Percentiles rank a stretch among this genome's conserved stretches.
Conservation (phyloP, 2,113 vertebrate genomes). For the Epinephelus fuscoguttatus region DNA sequence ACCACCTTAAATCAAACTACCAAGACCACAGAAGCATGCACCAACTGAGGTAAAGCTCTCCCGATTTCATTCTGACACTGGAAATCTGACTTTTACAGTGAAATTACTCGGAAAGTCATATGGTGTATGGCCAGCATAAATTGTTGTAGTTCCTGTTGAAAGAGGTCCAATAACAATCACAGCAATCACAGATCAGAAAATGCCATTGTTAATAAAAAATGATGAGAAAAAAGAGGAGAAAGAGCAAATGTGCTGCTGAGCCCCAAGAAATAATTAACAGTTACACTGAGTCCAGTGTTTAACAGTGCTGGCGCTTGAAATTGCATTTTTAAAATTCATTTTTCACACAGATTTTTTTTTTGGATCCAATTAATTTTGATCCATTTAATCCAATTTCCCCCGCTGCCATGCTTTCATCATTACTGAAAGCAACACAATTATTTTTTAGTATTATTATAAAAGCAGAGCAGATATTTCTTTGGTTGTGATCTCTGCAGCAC, state of each 20-base stretch:
- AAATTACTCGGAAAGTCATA: no score
- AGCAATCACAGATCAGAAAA: neutral
- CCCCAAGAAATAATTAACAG: neutral
- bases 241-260: slow-evolving; percentile 1
- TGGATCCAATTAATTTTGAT: neutral
- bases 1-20: no score
- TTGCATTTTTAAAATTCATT: neutral
- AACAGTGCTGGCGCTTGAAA: neutral
- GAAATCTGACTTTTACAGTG: no score
- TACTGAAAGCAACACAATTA: neutral
- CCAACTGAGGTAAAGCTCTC: no score
- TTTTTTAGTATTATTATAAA: neutral
- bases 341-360: neutral
- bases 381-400: neutral
- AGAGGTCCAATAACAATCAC: neutral
- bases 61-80: no score
- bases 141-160: neutral
- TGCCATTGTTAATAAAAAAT: neutral
- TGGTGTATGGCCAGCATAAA: no score
- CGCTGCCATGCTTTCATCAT: neutral
- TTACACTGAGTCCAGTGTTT: neutral
- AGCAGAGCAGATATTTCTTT: neutral
- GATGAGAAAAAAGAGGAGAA: neutral
- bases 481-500: neutral
- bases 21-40: no score